These are phyloP conservation scores for Toxostoma redivivum DNA, from an alignment of 2,113 vertebrate genomes.

Conservation along the genomic window DNA sequence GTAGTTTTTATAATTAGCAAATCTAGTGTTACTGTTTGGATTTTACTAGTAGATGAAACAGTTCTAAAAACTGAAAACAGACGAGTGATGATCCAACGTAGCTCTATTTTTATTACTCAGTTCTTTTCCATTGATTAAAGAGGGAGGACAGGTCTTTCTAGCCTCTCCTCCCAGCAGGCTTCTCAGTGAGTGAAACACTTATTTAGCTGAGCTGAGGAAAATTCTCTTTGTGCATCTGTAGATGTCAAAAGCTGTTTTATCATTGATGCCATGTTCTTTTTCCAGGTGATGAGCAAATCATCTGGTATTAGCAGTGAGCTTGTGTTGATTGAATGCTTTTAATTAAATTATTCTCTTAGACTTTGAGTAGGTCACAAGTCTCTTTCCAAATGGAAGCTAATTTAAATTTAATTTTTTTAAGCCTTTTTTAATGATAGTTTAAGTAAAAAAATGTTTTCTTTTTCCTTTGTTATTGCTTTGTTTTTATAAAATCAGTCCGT, in stretches of 20 bases:
- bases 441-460: background rate
- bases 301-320: background rate
- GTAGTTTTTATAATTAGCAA: background rate
- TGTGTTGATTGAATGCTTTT: background rate
- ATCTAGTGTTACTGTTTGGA: background rate
- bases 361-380: background rate
- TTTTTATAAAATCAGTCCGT: background rate
- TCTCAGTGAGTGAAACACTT: background rate
- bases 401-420: background rate
- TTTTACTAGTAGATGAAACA: background rate
- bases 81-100: background rate
- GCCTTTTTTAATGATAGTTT: background rate
- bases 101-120: background rate
- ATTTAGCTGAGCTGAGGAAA: slow-evolving; percentile 4
- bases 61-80: background rate
- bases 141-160: background rate
- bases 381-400: background rate
- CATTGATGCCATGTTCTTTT: background rate
- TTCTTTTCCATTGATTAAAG: background rate
- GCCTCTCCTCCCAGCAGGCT: background rate
- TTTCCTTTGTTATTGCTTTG: background rate
- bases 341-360: background rate
- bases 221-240: background rate
- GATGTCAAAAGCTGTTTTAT: slow-evolving; percentile 22
- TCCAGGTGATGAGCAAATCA: slow-evolving; percentile 1